Base-by-base conservation (phyloP, 2,888 invertebrate species). In the Esperia sulphurella region DNA sequence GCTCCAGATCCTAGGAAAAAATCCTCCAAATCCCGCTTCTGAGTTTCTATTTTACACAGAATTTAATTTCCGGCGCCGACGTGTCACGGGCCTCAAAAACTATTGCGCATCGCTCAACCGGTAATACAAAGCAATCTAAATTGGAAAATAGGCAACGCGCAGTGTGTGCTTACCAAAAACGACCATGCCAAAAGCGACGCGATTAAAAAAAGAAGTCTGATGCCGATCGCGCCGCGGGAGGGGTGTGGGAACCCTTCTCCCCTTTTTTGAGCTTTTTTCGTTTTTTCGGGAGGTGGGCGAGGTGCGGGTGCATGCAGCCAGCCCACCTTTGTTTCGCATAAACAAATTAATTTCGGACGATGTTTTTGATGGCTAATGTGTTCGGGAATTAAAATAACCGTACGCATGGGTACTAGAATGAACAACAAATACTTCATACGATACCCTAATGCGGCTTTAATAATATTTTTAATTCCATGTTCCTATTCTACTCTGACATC, bases 111-210 rank as follows among this genome's bases (percentile, higher is more conserved):
- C 85, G 84, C 83, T 86, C 87, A 85, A 70, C 79, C 86, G 81
- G 84, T 88, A 89, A 89, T 88, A 88, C 88, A 88, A 88, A 88
- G 89, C 88, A 87, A 89, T 89, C 88, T 88, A 88, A 89, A 88
- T 88, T 88, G 88, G 88, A 89, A 88, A 87, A 89, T 88, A 88
- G 88, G 88, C 88, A 87, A 83, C 84, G 87, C 83, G 84, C 87
- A 79, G 82, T 89, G 86, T 88, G 85, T 88, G 13, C 88, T 88
- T 88, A 87, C 88, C 86, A 84, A 89, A 88, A 89, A 88, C 85
- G 88, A 89, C 72, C 78, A 86, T 73, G 71, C 75, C 73, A 87
- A 88, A 81, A 79, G 80, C 88, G 85, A 88, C 88, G 88, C 89
- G 89, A 89, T 89, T 87, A 88, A 89, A 89, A 89, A 89, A 89